Evolutionary conservation across 2,797 vertebrate species (phyloP), one percentile per base, ranked within the genome.

Genomic region (Phyllotis vaccarum): DNA sequence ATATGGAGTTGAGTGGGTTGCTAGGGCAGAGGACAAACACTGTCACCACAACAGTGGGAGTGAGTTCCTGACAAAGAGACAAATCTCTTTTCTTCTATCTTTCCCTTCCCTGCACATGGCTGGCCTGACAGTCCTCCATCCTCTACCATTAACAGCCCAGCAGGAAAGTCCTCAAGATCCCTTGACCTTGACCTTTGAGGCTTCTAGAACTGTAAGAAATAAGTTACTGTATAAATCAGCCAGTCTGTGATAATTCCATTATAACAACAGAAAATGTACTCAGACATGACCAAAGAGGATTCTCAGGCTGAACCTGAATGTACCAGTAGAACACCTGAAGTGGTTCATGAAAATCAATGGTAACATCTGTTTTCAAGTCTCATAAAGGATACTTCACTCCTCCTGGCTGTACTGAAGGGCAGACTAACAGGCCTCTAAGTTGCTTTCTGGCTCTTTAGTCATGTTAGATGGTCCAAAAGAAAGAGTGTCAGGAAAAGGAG

Each of bases 251-350:
- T 49, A 86, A 66, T 64, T 86, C 81, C 66, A 58, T 91, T 94
- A 64, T 43, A 91, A 86, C 43, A 80, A 68, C n/a, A 81, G 82
- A 56, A 81, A 95, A 62, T 34, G 16, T 64, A 56, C 29, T 37
- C 80, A 91, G 82, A 94, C 14, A 37, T n/a, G 78, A 49, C 89
- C 52, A 93, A 94, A 91, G 81, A 91, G 72, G 92, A 95, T 92
- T 86, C 94, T 49, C 79, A 89, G 82, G 86, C 22, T 22, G 58
- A 93, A 91, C 17, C 86, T 85, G 79, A 94, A 85, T 76, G 64
- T 43, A 58, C 40, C 60, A 40, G 88, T 60, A 56, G 72, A 87
- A 92, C 22, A 80, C 60, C 54, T 82, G 75, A 78, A 93, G 88
- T 93, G 86, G 74, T 74, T 68, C 37, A 46, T 24, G 43, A 60